These are phyloP conservation scores for Entomyzon cyanotis DNA, from an alignment of 2,113 vertebrate genomes.

Conservation along the genomic window DNA sequence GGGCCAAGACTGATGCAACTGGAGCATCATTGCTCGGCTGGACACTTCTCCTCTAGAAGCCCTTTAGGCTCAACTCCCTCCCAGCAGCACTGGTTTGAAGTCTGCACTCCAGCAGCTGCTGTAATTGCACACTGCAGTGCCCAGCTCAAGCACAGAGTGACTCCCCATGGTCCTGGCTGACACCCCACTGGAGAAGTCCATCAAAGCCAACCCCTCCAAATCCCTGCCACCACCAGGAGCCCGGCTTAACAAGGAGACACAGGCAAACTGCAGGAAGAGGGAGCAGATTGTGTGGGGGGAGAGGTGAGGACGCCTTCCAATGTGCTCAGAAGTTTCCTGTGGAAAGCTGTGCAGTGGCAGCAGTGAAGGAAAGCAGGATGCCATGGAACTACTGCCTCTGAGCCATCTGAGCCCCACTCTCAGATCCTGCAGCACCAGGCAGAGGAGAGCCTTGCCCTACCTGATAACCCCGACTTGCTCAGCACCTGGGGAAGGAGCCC, in stretches of 20 bases:
- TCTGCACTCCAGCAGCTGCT: not conserved
- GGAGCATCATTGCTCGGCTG: rapidly evolving
- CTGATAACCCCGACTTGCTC: not conserved
- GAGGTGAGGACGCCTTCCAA: not conserved
- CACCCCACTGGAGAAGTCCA: not conserved
- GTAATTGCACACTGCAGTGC: not conserved
- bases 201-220: constrained; percentile 29
- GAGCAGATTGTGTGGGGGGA: not conserved
- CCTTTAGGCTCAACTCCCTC: not conserved
- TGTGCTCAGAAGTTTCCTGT: not conserved
- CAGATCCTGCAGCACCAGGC: not conserved
- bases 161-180: not conserved
- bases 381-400: not conserved
- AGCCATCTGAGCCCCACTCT: not conserved
- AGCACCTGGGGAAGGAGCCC: not conserved
- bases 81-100: not conserved
- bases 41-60: not conserved
- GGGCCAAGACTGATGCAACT: not conserved
- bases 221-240: not conserved
- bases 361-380: not conserved
- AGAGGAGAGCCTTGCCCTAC: not conserved
- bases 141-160: not conserved
- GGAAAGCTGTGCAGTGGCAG: not conserved
- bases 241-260: not conserved
- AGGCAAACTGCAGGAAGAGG: not conserved